Evolutionary conservation across 2,888 invertebrate genomes (phyloP).

Genomic region (Sicus ferrugineus): DNA sequence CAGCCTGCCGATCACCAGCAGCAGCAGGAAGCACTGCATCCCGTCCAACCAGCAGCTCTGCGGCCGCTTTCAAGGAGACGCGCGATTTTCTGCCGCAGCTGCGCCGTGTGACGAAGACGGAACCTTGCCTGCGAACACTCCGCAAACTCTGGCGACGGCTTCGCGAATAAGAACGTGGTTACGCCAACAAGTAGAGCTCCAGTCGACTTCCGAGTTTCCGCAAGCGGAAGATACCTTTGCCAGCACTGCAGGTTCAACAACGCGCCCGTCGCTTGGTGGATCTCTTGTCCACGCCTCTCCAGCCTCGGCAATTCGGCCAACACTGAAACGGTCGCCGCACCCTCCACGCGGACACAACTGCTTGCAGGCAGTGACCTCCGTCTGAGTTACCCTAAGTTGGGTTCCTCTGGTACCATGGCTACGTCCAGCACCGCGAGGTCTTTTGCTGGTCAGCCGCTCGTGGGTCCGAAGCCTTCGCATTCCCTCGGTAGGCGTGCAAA

Average conservation of each 20-base stretch:
- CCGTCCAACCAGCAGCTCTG: conserved; percentile 47
- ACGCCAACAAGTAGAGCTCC: conserved; percentile 30
- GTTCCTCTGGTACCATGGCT: neutral
- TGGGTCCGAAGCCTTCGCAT: conserved; percentile 41
- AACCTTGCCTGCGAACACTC: conserved; percentile 59
- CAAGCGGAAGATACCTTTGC: conserved; percentile 50
- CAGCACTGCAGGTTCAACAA: conserved; percentile 60
- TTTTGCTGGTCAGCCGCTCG: conserved; percentile 32
- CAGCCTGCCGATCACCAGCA: conserved; percentile 36
- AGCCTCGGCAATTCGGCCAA: conserved; percentile 47
- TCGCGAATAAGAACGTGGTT: conserved; percentile 4
- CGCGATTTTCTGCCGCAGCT: conserved; percentile 58
- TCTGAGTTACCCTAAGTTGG: neutral
- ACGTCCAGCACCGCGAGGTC: conserved; percentile 17
- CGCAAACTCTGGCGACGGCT: conserved; percentile 37
- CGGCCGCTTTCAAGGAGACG: conserved; percentile 47
- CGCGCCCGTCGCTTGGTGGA: conserved; percentile 63
- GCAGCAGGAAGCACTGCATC: conserved; percentile 35
- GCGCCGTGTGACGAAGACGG: conserved; percentile 64
- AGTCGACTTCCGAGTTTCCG: conserved; percentile 42
- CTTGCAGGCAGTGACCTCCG: neutral
- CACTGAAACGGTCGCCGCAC: conserved; percentile 27
- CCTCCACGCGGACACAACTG: conserved; percentile 15
- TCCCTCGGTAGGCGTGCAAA: neutral
- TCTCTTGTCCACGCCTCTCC: conserved; percentile 62